Conservation (phyloP, 2,888 invertebrate genomes). For the Holacanthella duospinosa region DNA sequence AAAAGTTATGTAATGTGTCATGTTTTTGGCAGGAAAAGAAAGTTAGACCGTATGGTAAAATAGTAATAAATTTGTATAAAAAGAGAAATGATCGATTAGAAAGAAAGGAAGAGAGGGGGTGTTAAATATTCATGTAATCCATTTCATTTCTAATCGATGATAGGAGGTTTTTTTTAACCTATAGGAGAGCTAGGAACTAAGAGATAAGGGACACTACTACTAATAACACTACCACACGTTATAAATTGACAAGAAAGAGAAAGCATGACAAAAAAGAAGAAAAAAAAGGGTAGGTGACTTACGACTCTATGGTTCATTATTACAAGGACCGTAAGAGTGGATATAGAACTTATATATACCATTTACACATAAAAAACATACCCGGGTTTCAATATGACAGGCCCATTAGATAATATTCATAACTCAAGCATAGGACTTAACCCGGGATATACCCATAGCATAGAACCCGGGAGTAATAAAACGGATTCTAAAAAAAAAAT, state of each 20-base stretch:
- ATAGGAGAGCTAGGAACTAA: background rate
- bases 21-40: background rate
- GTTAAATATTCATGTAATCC: slow-evolving; percentile 27
- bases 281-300: background rate
- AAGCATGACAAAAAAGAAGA: background rate
- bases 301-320: background rate
- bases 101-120: slow-evolving; percentile 7
- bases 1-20: too few species aligned
- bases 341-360: too few species aligned
- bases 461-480: background rate
- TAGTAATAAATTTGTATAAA: background rate
- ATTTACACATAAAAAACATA: too few species aligned
- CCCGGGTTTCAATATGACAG: too few species aligned
- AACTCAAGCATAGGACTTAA: background rate
- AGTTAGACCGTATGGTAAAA: too few species aligned
- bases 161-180: too few species aligned
- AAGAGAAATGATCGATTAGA: slow-evolving; percentile 22
- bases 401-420: background rate
- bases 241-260: too few species aligned
- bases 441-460: background rate
- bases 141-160: slow-evolving; percentile 27
- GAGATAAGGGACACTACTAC: slow-evolving; percentile 6
- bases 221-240: background rate
- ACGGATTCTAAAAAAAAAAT: background rate
- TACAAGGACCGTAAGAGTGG: background rate